phyloP scores from a whole-genome alignment of 2,113 vertebrate genomes.

The Pelodiscus sinensis region DNA sequence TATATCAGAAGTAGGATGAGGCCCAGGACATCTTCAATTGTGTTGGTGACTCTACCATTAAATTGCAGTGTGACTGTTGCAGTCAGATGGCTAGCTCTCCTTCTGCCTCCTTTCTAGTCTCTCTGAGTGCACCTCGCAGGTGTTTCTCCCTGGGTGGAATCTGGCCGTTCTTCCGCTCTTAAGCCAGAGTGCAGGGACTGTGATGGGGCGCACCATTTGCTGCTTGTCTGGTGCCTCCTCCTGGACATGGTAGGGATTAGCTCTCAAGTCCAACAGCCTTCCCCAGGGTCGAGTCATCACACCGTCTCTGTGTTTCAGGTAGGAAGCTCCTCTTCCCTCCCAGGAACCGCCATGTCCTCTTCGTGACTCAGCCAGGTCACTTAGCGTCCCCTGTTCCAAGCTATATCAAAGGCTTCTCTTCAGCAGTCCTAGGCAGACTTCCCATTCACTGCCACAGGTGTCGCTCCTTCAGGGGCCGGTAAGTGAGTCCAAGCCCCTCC shows the following conservation, averaged over 20 bases:
- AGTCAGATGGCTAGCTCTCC: fast-evolving
- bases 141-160: not conserved
- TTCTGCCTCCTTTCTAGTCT: not conserved
- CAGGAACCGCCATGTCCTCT: not conserved
- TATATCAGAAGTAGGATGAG: not conserved
- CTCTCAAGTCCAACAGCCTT: not conserved
- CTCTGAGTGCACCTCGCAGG: not conserved
- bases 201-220: too few species aligned
- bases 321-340: not conserved
- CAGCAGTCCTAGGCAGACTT: too few species aligned
- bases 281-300: too few species aligned
- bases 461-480: too few species aligned
- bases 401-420: not conserved
- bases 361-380: not conserved
- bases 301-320: not conserved
- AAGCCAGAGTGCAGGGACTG: too few species aligned
- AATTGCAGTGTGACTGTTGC: not conserved
- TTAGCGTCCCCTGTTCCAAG: not conserved
- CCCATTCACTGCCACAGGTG: too few species aligned
- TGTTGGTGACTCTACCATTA: not conserved
- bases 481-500: not conserved
- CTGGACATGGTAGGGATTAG: not conserved
- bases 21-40: not conserved
- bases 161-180: not conserved
- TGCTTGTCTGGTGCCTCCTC: not conserved